Evolutionary conservation across 2,797 vertebrate species (phyloP).

Genomic region (Pangasius larnaudii): DNA sequence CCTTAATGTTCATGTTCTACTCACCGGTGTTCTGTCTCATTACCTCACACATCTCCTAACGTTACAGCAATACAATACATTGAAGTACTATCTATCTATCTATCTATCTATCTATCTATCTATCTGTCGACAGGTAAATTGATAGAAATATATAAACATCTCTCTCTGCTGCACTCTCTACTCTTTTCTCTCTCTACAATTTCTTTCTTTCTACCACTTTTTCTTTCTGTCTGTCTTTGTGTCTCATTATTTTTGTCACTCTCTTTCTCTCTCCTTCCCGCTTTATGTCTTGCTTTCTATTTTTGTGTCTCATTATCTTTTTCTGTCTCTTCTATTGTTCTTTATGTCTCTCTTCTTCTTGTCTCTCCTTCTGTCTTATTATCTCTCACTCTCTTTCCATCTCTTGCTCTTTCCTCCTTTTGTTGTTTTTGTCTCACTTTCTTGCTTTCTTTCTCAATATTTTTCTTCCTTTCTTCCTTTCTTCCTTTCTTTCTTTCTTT

Average conservation of each 20-base stretch:
- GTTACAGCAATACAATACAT: no score
- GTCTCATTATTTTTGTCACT: not conserved
- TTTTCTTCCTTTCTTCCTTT: not conserved
- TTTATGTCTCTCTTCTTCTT: not conserved
- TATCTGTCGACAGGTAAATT: not conserved
- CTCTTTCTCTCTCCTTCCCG: not conserved
- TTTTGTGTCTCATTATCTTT: not conserved
- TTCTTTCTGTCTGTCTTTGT: not conserved
- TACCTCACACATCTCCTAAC: no score
- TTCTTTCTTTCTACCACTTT: not conserved
- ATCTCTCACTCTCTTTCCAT: not conserved
- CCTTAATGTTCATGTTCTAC: no score
- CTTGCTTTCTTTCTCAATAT: not conserved
- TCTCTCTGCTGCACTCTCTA: not conserved
- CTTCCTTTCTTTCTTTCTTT: no score
- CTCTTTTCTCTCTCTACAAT: not conserved
- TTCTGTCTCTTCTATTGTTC: not conserved
- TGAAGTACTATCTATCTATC: not conserved
- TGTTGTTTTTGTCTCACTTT: not conserved
- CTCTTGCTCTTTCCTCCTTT: not conserved
- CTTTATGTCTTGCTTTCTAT: not conserved
- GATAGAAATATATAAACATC: not conserved
- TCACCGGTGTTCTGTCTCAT: no score
- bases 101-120: not conserved
- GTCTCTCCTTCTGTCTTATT: not conserved